Evolutionary conservation across 2,113 vertebrate species (phyloP), one percentile per base, ranked within the genome.

Genomic region (Megalops atlanticus): DNA sequence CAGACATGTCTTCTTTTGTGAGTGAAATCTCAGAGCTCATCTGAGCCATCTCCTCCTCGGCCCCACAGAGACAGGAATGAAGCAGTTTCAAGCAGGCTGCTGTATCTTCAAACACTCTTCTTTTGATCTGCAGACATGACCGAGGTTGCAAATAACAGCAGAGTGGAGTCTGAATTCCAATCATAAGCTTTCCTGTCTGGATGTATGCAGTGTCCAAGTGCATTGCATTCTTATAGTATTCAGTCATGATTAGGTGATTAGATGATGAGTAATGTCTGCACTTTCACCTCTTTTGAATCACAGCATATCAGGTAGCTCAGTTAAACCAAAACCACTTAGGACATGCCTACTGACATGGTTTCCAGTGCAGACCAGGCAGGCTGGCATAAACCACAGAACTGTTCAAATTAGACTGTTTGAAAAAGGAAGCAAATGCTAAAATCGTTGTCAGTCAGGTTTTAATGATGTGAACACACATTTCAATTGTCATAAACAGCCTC

Each of bases 111-210:
- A 31, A 64, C 58, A 10, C 58, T 64, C 58, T 64, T n/a, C 58
- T 64, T 64, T 64, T 64, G 58, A 64, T 64, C 58, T 64, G 24
- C 58, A 11, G 58, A 64, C n/a, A 64, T n/a, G 52, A 58, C 18
- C 21, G 11, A 64, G n/a, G n/a, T 64, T 31, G 12, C 58, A 31
- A 21, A 64, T 2, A 64, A 58, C 21, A 58, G 11, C 58, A 64
- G 6, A 24, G 2, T 11, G 7, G 11, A 64, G n/a, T 64, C n/a
- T 8, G 4, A 27, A 64, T 31, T 64, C 58, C 24, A 64, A 31
- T 21, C 3, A 64, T 24, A 64, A n/a, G 0, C 24, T 64, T 8
- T 64, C 21, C n/a, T 31, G 10, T 64, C 31, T 64, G n/a, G 58
- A 64, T 8, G 8, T 31, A 64, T 27, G 58, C n/a, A 1, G 24